phyloP scores from a whole-genome alignment of 2,113 vertebrate genomes.

The Struthio camelus region DNA sequence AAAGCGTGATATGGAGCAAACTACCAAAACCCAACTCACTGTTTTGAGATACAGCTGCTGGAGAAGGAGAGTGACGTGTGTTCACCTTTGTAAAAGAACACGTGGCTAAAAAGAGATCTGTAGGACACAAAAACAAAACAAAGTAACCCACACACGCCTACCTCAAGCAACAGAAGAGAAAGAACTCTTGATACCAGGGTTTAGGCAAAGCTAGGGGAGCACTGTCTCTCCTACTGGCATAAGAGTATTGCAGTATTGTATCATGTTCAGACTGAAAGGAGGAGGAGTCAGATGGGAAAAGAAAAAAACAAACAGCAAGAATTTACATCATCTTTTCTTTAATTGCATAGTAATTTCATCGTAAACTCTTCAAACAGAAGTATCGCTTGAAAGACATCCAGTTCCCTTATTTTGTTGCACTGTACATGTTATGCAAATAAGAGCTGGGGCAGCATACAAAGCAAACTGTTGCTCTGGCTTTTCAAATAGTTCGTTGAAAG shows the following conservation, averaged over 20 bases:
- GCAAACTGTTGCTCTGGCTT: conserved; percentile 34
- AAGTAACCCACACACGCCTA: not conserved
- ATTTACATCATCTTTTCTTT: conserved; percentile 61
- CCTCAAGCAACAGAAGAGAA: not conserved
- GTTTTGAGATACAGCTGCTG: not conserved
- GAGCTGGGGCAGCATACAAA: conserved; percentile 2
- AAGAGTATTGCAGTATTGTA: rapidly evolving
- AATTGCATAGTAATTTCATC: conserved; percentile 71
- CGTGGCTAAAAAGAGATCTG: not conserved
- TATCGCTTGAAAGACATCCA: conserved; percentile 45
- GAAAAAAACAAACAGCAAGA: not conserved
- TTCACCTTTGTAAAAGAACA: not conserved
- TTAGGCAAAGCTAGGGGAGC: not conserved
- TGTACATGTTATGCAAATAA: conserved; percentile 31
- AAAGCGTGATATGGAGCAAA: not conserved
- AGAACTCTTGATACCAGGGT: not conserved
- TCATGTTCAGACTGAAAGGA: not conserved
- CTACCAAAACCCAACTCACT: not conserved
- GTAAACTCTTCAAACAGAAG: conserved; percentile 61
- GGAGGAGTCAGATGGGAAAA: not conserved
- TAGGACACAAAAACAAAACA: not conserved
- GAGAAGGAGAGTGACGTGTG: not conserved
- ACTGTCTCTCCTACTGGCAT: not conserved
- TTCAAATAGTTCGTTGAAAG: conserved; percentile 4
- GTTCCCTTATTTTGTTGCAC: conserved; percentile 34